These are phyloP conservation scores for Scalopus aquaticus DNA, from an alignment of 2,113 vertebrate genomes.

Conservation along the genomic window DNA sequence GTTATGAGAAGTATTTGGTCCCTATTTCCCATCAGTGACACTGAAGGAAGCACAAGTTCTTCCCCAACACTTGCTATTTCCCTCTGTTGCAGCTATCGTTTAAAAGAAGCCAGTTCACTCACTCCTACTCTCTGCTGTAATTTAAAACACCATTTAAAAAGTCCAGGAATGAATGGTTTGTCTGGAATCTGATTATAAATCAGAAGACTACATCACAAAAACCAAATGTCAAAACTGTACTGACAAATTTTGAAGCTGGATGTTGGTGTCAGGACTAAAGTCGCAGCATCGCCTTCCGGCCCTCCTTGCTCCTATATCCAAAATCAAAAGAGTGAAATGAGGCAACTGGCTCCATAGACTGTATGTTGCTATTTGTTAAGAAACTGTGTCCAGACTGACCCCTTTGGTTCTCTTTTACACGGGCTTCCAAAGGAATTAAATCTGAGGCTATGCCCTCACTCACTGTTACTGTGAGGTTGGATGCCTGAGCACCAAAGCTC, in stretches of 20 bases:
- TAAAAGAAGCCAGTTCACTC: slow-evolving; percentile 42
- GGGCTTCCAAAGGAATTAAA: slow-evolving; percentile 52
- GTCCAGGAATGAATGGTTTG: slow-evolving; percentile 46
- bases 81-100: slow-evolving; percentile 39
- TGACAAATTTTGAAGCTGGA: slow-evolving; percentile 53
- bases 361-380: slow-evolving; percentile 49
- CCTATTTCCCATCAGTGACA: slow-evolving; percentile 61
- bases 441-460: neutral
- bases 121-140: slow-evolving; percentile 18
- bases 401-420: slow-evolving; percentile 68
- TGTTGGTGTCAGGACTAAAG: neutral
- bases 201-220: slow-evolving; percentile 54
- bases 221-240: slow-evolving; percentile 35
- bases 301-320: slow-evolving; percentile 4
- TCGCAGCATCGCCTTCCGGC: slow-evolving; percentile 18
- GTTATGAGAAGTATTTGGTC: slow-evolving; percentile 78
- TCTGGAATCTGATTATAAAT: slow-evolving; percentile 61
- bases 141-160: slow-evolving; percentile 64
- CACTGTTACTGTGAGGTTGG: neutral
- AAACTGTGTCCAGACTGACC: slow-evolving; percentile 61
- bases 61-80: slow-evolving; percentile 33
- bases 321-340: neutral
- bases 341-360: neutral
- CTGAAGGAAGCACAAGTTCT: slow-evolving; percentile 71
- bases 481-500: neutral